Percentiles rank a stretch among this genome's conserved stretches.
phyloP scores from a whole-genome alignment of 2,797 vertebrate species.

The Oceanodroma leucorhoa region DNA sequence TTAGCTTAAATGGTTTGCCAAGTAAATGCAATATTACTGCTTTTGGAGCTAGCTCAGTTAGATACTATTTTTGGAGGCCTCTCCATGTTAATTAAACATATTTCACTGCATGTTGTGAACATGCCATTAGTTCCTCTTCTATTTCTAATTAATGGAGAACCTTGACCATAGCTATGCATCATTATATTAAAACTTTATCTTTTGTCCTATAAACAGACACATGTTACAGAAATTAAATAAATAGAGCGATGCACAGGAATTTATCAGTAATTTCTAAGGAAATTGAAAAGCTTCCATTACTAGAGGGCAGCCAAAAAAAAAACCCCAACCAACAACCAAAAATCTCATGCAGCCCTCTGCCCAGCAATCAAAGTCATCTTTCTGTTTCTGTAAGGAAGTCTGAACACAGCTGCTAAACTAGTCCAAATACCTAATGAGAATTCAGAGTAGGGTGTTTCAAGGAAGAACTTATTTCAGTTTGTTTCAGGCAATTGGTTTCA shows the following conservation, averaged over 20 bases:
- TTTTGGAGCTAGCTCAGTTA: slow-evolving; percentile 52
- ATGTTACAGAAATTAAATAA: neutral
- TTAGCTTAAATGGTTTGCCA: slow-evolving; percentile 62
- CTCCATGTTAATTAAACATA: slow-evolving; percentile 63
- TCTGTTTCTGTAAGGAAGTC: neutral
- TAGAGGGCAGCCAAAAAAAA: neutral
- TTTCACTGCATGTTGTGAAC: slow-evolving; percentile 50
- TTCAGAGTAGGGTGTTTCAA: neutral
- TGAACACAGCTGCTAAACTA: neutral
- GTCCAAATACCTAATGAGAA: neutral
- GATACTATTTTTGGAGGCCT: slow-evolving; percentile 65
- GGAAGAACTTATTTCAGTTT: slow-evolving; percentile 2
- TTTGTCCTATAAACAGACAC: neutral
- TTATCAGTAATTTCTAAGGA: neutral
- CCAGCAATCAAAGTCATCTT: neutral
- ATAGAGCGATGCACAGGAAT: neutral
- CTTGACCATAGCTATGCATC: slow-evolving; percentile 20
- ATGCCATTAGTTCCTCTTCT: slow-evolving; percentile 51
- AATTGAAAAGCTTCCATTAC: neutral
- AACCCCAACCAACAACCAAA: neutral
- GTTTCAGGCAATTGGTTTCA: slow-evolving; percentile 44
- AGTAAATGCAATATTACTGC: slow-evolving; percentile 60
- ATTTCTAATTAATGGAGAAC: slow-evolving; percentile 45
- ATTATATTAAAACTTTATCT: slow-evolving; percentile 9
- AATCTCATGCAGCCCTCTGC: neutral